Base-by-base conservation (phyloP, 2,888 invertebrate genomes). In the Coleophora flavipennella region DNA sequence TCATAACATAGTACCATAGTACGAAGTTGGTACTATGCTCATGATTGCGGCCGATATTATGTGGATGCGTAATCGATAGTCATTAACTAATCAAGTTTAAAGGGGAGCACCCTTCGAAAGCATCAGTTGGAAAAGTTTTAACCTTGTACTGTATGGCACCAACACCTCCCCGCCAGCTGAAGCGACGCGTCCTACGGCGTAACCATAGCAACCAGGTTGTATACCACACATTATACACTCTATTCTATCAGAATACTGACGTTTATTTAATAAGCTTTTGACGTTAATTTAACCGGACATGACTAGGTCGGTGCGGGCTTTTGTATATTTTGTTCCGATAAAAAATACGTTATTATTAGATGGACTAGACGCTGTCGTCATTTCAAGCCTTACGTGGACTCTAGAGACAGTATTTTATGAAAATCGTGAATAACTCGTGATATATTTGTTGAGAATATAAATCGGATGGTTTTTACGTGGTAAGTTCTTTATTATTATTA, bases 231-330 rank as follows among this genome's bases (percentile, higher is more conserved):
- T 52, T 56, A 47, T 49, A 43, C 52, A 58, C 59, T 64, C 61
- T 59, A 20, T 20, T 20, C 20, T 20, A 20, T 20, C 20, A 20
- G 20, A 20, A 20, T 20, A 20, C 47, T 49, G 45, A 43, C 60
- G 63, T 72, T 67, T 74, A 72, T 73, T 74, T 75, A 74, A 70
- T 61, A 68, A 70, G 69, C 61, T 69, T 56, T n/a, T n/a, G n/a
- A n/a, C n/a, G n/a, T n/a, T n/a, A n/a, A n/a, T n/a, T 57, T 55
- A 58, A 60, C 57, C 62, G 59, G 63, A 59, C 62, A 62, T 49
- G 48, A 51, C 51, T 48, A 58, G 55, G 57, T 55, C 46, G 57
- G 55, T 61, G 57, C 59, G 62, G 54, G 33, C 11, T 37, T 39
- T 11, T 46, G 35, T 40, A 54, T 53, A 48, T 51, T 50, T 20